These are phyloP conservation scores for Morbakka virulenta DNA, from an alignment of 30 jellyfish, hydroid and myxozoan species.

Conservation along the genomic window DNA sequence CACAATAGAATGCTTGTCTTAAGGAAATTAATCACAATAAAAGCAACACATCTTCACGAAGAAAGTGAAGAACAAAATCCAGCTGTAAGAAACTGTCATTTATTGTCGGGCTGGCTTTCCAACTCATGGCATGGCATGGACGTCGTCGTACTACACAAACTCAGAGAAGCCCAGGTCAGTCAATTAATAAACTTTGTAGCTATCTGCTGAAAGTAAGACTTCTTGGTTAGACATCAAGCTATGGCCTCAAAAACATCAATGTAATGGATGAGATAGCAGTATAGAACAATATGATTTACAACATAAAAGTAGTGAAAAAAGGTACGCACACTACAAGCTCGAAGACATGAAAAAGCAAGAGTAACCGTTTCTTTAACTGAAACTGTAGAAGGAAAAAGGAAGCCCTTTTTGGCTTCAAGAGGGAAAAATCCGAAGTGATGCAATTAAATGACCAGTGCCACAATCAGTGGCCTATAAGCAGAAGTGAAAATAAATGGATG, in stretches of 20 bases:
- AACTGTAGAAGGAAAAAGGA: too few species aligned
- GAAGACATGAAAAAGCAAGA: constrained; percentile 36
- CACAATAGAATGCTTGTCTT: constrained; percentile 16
- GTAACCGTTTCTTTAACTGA: constrained; percentile 41
- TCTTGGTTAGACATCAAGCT: not conserved
- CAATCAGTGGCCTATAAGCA: too few species aligned
- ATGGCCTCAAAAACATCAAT: constrained; percentile 5
- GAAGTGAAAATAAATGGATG: too few species aligned
- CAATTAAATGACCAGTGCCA: too few species aligned
- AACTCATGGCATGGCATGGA: constrained; percentile 14
- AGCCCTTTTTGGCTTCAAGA: too few species aligned
- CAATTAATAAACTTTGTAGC: constrained; percentile 9
- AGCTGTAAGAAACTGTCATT: not conserved
- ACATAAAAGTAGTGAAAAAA: constrained; percentile 4
- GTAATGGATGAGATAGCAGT: constrained; percentile 31
- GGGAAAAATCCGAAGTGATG: too few species aligned
- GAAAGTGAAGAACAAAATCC: not conserved
- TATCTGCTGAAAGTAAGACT: constrained; percentile 21
- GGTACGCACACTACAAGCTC: constrained; percentile 40
- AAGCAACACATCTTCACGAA: constrained; percentile 12
- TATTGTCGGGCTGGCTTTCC: constrained; percentile 11
- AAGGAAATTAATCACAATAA: not conserved
- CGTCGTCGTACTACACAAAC: constrained; percentile 20
- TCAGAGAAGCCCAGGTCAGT: constrained; percentile 36
- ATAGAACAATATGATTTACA: constrained; percentile 23